phyloP scores from a whole-genome alignment of 2,888 invertebrate genomes.

The Limnephilus lunatus region DNA sequence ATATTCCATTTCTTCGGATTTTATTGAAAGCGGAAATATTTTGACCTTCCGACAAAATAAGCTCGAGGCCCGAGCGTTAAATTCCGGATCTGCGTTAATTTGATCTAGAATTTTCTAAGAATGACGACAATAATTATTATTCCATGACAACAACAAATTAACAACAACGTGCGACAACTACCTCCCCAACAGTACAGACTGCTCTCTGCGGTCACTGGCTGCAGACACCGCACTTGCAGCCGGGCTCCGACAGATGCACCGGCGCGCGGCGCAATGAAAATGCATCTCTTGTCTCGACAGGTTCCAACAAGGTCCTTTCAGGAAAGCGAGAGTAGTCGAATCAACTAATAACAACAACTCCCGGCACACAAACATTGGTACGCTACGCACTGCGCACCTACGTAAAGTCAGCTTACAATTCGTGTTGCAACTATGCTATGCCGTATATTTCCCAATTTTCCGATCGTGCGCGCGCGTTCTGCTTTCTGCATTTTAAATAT shows the following conservation, averaged over 20 bases:
- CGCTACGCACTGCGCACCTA: background rate
- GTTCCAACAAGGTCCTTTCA: conserved; percentile 10
- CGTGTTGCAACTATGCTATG: background rate
- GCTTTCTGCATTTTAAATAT: background rate
- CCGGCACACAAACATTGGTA: background rate
- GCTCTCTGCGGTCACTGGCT: background rate
- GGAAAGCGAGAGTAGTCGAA: conserved; percentile 19
- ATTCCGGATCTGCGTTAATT: background rate
- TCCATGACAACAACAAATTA: background rate
- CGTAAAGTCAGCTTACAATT: background rate
- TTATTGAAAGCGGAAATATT: too few species aligned
- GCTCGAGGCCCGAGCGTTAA: too few species aligned
- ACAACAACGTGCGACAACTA: background rate
- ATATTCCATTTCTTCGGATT: too few species aligned
- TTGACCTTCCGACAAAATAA: too few species aligned
- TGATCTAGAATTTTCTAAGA: background rate
- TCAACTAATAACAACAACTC: background rate
- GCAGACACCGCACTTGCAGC: background rate
- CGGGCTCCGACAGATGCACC: background rate
- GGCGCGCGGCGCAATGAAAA: background rate
- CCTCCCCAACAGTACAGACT: background rate
- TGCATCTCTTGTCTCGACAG: conserved; percentile 2
- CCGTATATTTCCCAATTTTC: background rate
- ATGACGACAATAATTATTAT: background rate
- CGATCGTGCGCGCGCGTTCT: background rate